These are phyloP conservation scores for Drosophila lowei DNA, from an alignment of 1,140 invertebrate genomes.

Conservation along the genomic window DNA sequence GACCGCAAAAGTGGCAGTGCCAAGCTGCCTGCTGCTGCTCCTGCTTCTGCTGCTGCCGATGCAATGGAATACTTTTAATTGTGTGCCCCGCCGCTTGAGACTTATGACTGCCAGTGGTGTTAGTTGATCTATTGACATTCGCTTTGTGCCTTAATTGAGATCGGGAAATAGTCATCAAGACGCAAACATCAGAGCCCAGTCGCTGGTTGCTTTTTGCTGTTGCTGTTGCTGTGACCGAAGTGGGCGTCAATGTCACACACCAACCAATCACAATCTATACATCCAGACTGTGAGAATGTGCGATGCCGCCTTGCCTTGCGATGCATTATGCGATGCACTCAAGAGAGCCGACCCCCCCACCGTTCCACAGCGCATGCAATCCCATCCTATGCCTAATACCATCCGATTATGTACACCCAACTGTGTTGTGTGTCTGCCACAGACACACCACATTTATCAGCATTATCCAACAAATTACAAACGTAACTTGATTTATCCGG, in stretches of 20 bases:
- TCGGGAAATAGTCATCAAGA: constrained; percentile 42
- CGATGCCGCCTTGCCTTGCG: constrained; percentile 9
- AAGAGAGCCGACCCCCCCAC: constrained; percentile 5
- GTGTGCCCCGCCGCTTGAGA: constrained; percentile 21
- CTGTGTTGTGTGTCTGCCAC: constrained; percentile 47
- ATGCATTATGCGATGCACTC: constrained; percentile 37
- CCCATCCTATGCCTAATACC: too few relatives aligned
- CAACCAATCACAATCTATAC: neutral
- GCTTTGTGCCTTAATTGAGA: constrained; percentile 59
- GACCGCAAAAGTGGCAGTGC: constrained; percentile 57
- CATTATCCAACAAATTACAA: constrained; percentile 83
- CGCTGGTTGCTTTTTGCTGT: too few relatives aligned
- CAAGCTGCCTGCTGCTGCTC: constrained; percentile 1
- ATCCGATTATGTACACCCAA: constrained; percentile 52
- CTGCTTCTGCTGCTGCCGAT: neutral
- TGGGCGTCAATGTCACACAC: constrained; percentile 39
- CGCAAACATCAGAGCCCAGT: constrained; percentile 12
- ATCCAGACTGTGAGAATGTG: neutral
- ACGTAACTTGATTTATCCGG: constrained; percentile 83
- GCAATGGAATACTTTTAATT: constrained; percentile 66
- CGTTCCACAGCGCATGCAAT: neutral
- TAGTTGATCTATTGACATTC: constrained; percentile 75
- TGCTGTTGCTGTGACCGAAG: too few relatives aligned
- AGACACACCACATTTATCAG: constrained; percentile 75
- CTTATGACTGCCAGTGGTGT: constrained; percentile 22